Evolutionary conservation across 2,888 invertebrate species (phyloP), one percentile per base, ranked within the genome.

Genomic region (Galerucella nymphaeae): DNA sequence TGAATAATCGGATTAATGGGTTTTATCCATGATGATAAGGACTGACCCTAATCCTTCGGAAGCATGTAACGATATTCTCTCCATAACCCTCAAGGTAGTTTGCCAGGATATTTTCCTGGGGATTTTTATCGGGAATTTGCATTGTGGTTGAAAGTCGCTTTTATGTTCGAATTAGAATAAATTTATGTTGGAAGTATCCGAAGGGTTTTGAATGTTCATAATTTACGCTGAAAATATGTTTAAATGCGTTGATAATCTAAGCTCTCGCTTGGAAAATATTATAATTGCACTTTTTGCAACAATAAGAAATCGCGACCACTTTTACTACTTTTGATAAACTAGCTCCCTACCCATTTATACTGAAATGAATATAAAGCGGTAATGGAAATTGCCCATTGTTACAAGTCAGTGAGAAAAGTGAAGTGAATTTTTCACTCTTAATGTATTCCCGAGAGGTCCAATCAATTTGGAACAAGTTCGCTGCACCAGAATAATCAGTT

Each of bases 1-100:
- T 57, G 73, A 66, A 73, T 66, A 70, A 73, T 70, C 63, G 61
- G 48, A 50, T 66, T 70, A 70, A 73, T 73, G 70, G 70, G 58
- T 70, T 70, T 70, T 58, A 62, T 66, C 63, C 63, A n/a, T 45
- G 48, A 41, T 55, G 70, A 70, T 73, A 70, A 73, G 53, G 41
- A 66, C 62, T 20, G 18, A 48, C 61, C 58, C 45, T 53, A 42
- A 50, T 42, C 69, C 69, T 69, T 55, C 62, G 23, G 41, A 69
- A 50, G 55, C 69, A 69, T 69, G 62, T 55, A 53, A 20, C 42
- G 42, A 62, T 61, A 69, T 18, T 53, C 53, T 16, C 9, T 10
- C 42, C 18, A 59, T 30, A 66, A 58, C 23, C n/a, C 45, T 55
- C 58, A 16, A 42, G 63, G 42, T 64, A 50, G 20, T 18, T 48